Evolutionary conservation across 2,888 invertebrate genomes (phyloP).

Genomic region (Dascillus cervinus): DNA sequence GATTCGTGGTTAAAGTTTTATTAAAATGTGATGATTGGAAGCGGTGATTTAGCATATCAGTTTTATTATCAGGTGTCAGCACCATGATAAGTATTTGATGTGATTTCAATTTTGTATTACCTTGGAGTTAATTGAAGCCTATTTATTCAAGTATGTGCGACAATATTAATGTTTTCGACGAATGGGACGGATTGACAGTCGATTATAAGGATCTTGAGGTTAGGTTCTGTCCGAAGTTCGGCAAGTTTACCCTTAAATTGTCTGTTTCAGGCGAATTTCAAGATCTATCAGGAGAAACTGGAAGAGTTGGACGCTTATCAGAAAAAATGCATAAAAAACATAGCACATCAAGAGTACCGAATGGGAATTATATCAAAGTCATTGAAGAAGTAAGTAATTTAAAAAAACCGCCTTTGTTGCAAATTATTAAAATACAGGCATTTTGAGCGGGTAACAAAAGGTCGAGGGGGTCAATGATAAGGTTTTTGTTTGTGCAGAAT

Average conservation of each 20-base stretch:
- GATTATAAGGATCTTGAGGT: conserved; percentile 82
- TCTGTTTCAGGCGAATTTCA: conserved; percentile 56
- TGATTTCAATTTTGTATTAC: too few relatives aligned
- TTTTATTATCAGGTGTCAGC: too few relatives aligned
- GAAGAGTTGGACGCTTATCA: conserved; percentile 80
- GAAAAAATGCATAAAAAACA: conserved; percentile 78
- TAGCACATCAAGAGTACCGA: conserved; percentile 87
- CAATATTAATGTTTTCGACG: conserved; percentile 36
- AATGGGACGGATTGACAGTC: conserved; percentile 70
- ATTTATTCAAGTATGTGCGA: background rate
- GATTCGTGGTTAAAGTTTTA: too few relatives aligned
- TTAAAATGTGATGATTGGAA: too few relatives aligned
- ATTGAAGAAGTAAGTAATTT: conserved; percentile 69
- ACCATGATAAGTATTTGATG: too few relatives aligned
- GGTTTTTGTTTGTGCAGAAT: too few relatives aligned
- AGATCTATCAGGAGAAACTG: conserved; percentile 75
- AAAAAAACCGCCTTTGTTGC: background rate
- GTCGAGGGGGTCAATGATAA: too few relatives aligned
- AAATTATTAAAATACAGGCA: conserved; percentile 3
- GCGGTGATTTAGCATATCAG: too few relatives aligned
- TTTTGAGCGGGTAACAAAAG: conserved; percentile 10
- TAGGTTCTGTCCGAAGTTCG: conserved; percentile 25
- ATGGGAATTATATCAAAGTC: conserved; percentile 72
- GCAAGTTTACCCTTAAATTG: conserved; percentile 14
- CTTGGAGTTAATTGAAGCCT: too few relatives aligned